A percentile compares a stretch with the other conserved stretches of the same genome.
Evolutionary conservation across 2,797 vertebrate genomes (phyloP).

Genomic region (Bufotes viridis): DNA sequence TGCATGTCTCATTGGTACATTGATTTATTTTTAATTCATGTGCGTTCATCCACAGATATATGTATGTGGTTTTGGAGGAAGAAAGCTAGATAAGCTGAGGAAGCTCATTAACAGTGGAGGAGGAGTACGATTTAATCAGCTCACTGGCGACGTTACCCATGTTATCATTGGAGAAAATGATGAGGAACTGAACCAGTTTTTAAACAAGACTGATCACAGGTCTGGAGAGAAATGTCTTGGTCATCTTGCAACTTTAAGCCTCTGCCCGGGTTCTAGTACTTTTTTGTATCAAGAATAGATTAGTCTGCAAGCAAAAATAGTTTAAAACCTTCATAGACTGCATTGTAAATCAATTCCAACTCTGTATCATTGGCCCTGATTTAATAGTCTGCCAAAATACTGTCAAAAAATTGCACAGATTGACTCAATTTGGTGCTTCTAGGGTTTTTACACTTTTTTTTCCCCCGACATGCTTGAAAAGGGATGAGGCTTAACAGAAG

Average conservation of each 20-base stretch:
- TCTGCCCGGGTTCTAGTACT: no score
- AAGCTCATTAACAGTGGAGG: constrained; percentile 88
- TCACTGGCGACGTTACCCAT: constrained; percentile 92
- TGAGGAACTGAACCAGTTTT: constrained; percentile 84
- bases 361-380: no score
- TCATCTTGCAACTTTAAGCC: not conserved
- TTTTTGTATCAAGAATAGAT: no score
- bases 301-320: no score
- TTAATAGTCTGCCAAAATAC: no score
- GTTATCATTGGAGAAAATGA: constrained; percentile 88
- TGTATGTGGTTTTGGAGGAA: constrained; percentile 87
- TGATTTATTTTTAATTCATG: not conserved
- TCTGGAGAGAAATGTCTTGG: constrained; percentile 65
- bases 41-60: constrained; percentile 80
- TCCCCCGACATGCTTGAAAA: no score
- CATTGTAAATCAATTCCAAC: no score
- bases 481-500: no score
- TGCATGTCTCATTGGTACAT: not conserved
- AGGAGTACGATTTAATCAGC: constrained; percentile 92
- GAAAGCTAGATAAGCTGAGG: constrained; percentile 90
- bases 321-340: no score
- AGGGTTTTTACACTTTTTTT: no score
- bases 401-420: no score
- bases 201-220: constrained; percentile 86
- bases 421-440: no score